Base-by-base conservation (phyloP, 2,888 invertebrate species). In the Eurytoma adleriae region DNA sequence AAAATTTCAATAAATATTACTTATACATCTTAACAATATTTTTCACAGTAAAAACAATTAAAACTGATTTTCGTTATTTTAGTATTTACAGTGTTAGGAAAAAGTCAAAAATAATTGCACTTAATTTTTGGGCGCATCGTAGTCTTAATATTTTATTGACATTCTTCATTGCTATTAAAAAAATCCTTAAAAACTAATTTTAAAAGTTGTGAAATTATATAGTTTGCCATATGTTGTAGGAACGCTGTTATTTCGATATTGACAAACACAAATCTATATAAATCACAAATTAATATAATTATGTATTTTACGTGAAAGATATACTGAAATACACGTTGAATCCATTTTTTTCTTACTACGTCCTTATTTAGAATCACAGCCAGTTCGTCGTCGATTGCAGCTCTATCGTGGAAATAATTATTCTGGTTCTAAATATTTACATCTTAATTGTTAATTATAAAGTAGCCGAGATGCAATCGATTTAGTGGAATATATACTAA, bases 311-410 rank as follows among this genome's bases (percentile, higher is more conserved):
- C 40, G 40, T 40, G 40, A 40, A 40, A 40, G 7, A 40, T 7
- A 40, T 40, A 52, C 56, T 14, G 62, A 54, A 61, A n/a, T 57
- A 57, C 16, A 50, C 40, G 27, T 20, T 14, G 27, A 78, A 71
- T 10, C n/a, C 27, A 18, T 66, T 61, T 24, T 24, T 73, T 61
- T 18, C 27, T 69, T 59, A 5, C 52, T 27, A 71, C 54, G n/a
- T 76, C 56, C 57, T 59, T 80, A 76, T 80, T 72, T 76, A 80
- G 62, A 76, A 18, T 80, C 71, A 76, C 76, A 76, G 67, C 70
- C 70, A n/a, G 67, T 27, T 27, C 18, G 59, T 62, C 13, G 13
- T 72, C 27, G 20, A 68, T 76, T 68, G 75, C 67, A 80, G 48
- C 61, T 66, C 50, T 73, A 48, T 48, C 54, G 18, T 50, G 24